Percentiles rank a stretch among this genome's conserved stretches.
Conservation (phyloP, 2,888 invertebrate species). For the Reticulitermes lucifugus region DNA sequence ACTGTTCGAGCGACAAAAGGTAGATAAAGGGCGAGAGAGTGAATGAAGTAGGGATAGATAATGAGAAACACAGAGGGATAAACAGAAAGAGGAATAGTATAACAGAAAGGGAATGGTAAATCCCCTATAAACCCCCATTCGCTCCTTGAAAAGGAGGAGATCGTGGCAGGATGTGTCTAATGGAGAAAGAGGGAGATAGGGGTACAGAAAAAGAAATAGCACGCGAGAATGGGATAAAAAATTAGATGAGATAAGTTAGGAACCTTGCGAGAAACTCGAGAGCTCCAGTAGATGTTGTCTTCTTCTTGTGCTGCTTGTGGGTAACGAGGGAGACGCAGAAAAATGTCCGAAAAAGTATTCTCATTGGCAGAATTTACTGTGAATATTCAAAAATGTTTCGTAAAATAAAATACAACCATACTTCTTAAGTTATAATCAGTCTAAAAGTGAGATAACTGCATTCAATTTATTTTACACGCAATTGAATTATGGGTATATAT, state of each 20-base stretch:
- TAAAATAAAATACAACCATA: no score
- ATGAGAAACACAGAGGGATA: constrained; percentile 41
- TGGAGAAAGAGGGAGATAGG: constrained; percentile 8
- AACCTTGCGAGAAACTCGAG: constrained; percentile 28
- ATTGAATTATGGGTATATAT: no score
- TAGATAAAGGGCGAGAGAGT: constrained; percentile 26
- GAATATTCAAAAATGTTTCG: no score
- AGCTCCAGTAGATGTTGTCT: constrained; percentile 24
- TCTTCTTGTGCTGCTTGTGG: constrained; percentile 9
- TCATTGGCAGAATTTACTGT: constrained; percentile 3
- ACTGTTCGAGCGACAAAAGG: constrained; percentile 33
- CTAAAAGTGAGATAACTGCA: no score
- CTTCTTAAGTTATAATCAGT: no score
- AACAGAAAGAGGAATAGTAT: constrained; percentile 17
- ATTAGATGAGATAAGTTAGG: constrained; percentile 40
- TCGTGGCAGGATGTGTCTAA: constrained; percentile 22
- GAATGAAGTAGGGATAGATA: constrained; percentile 11
- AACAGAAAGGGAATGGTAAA: constrained; percentile 12
- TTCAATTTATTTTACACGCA: no score
- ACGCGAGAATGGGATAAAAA: constrained; percentile 3
- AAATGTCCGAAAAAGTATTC: constrained; percentile 18
- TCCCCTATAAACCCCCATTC: constrained; percentile 14
- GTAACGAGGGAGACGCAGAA: background rate
- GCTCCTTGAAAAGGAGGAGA: constrained; percentile 13
- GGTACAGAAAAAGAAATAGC: background rate